A percentile compares a stretch with the other conserved stretches of the same genome.
These are phyloP conservation scores for Nematolebias whitei DNA, from an alignment of 2,113 vertebrate species.

Conservation along the genomic window DNA sequence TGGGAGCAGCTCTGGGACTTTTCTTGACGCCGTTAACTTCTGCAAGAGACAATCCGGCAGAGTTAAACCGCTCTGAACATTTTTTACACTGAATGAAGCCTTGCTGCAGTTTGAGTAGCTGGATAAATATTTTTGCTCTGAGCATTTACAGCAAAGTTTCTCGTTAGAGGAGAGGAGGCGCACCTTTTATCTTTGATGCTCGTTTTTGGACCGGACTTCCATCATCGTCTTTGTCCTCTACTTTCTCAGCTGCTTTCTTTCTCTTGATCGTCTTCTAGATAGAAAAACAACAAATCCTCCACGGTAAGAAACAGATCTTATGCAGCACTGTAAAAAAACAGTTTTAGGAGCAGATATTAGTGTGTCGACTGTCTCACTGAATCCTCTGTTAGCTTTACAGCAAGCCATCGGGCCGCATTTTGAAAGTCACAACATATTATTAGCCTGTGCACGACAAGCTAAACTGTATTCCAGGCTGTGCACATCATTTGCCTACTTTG, in stretches of 20 bases:
- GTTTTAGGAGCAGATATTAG: no score
- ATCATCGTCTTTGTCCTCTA: conserved; percentile 25
- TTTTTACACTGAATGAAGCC: not conserved
- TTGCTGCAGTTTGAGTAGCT: no score
- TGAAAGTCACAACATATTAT: no score
- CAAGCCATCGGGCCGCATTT: no score
- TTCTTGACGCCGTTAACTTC: conserved; percentile 58
- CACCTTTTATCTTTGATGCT: conserved; percentile 50
- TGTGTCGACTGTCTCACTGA: no score
- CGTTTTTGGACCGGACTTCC: conserved; percentile 47
- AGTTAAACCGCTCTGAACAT: not conserved
- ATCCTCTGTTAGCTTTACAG: no score
- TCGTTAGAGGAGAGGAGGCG: not conserved
- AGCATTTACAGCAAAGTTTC: not conserved
- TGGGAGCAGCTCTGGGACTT: conserved; percentile 19
- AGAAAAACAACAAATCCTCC: not conserved
- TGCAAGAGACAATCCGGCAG: conserved; percentile 24
- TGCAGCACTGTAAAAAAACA: no score
- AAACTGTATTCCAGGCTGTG: no score
- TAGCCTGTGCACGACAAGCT: no score
- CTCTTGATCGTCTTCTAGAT: conserved; percentile 63
- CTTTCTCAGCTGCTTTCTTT: conserved; percentile 45
- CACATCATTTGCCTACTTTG: no score
- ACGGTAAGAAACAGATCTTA: no score
- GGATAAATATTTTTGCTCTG: not conserved